Conservation (phyloP, 1,140 invertebrate species). For the Drosophila rufa region DNA sequence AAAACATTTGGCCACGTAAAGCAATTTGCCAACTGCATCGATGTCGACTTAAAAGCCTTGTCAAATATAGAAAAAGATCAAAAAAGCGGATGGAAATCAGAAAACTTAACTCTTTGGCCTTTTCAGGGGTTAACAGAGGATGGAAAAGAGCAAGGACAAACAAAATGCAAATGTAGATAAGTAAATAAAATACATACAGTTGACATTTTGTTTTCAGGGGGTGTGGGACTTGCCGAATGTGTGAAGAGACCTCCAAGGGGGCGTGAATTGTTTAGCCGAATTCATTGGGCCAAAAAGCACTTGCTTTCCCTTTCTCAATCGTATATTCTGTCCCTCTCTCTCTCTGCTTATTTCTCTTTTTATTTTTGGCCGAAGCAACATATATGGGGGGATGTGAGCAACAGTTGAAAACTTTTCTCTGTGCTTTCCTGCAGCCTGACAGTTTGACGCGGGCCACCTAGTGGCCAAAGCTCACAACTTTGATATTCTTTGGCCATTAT, state of each 20-base stretch:
- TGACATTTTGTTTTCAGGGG: slow-evolving; percentile 45
- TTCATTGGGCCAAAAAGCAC: slow-evolving; percentile 38
- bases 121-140: slow-evolving; percentile 6
- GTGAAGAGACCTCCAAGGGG: slow-evolving; percentile 16
- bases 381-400: slow-evolving; percentile 24
- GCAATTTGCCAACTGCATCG: slow-evolving; percentile 58
- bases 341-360: not conserved
- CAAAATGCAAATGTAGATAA: slow-evolving; percentile 57
- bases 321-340: not conserved
- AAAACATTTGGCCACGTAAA: slow-evolving; percentile 51
- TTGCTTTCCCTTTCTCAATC: slow-evolving; percentile 5
- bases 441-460: slow-evolving; percentile 41
- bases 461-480: slow-evolving; percentile 52
- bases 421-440: slow-evolving; percentile 12
- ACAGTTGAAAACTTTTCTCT: slow-evolving; percentile 45
- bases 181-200: slow-evolving; percentile 50
- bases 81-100: not conserved
- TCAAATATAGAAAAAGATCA: slow-evolving; percentile 22
- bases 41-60: slow-evolving; percentile 58
- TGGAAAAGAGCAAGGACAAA: slow-evolving; percentile 42
- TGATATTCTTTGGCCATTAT: slow-evolving; percentile 48
- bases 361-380: slow-evolving; percentile 26
- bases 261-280: slow-evolving; percentile 52
- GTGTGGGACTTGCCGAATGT: not conserved
- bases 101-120: slow-evolving; percentile 34